These are phyloP conservation scores for Sipha maydis DNA, from an alignment of 2,888 invertebrate genomes.

Conservation along the genomic window DNA sequence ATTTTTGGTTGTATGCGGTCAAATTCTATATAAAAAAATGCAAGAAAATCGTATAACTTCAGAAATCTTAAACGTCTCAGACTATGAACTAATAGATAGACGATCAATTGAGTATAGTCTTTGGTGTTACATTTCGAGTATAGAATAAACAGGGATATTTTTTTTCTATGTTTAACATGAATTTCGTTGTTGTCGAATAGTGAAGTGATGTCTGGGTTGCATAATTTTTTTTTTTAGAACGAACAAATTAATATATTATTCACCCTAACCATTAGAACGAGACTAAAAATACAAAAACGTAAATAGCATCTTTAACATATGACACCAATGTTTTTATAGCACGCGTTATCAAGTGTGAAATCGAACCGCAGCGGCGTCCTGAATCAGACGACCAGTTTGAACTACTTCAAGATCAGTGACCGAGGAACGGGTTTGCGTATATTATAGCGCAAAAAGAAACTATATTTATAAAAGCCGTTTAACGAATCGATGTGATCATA, in stretches of 20 bases:
- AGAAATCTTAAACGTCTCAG: too few relatives aligned
- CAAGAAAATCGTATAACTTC: too few relatives aligned
- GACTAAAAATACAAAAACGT: not conserved
- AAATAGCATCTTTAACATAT: not conserved
- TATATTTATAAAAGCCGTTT: conserved; percentile 18
- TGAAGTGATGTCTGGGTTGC: too few relatives aligned
- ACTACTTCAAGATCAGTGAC: conserved; percentile 36
- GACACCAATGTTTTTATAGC: not conserved
- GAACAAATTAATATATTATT: too few relatives aligned
- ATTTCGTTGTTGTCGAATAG: too few relatives aligned
- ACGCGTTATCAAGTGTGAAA: not conserved
- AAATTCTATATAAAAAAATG: too few relatives aligned
- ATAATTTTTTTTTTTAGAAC: not conserved
- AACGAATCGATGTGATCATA: not conserved
- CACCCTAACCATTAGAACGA: not conserved
- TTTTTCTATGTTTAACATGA: too few relatives aligned
- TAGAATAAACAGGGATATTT: too few relatives aligned
- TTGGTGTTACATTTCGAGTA: too few relatives aligned
- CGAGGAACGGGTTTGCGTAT: conserved; percentile 36
- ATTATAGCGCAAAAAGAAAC: not conserved
- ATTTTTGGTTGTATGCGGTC: too few relatives aligned
- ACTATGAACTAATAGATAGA: too few relatives aligned
- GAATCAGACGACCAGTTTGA: conserved; percentile 2
- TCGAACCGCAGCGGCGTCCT: not conserved
- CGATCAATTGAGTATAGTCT: too few relatives aligned